phyloP scores from a whole-genome alignment of 2,888 invertebrate species.

The Neoitamus cyanurus region DNA sequence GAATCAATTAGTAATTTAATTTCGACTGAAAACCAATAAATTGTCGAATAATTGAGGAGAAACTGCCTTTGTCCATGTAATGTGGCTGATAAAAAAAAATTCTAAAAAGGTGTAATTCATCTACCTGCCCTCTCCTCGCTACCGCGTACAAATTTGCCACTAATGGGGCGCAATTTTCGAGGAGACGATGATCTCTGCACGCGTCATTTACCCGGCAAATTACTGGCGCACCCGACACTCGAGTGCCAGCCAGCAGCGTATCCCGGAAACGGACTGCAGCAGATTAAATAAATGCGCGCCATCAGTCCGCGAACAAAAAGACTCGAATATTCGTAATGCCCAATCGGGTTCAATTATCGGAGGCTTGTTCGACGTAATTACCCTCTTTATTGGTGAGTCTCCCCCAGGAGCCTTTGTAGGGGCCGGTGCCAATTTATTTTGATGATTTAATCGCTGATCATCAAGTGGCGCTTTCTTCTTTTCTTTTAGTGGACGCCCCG shows the following conservation, averaged over 20 bases:
- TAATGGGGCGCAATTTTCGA: not conserved
- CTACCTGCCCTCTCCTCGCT: not conserved
- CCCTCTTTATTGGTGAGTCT: not conserved
- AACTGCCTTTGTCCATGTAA: not conserved
- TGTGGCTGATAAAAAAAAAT: not conserved
- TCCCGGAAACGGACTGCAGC: not conserved
- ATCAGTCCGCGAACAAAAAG: not conserved
- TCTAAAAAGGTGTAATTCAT: not conserved
- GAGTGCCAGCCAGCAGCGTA: not conserved
- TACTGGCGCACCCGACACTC: not conserved
- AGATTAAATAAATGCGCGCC: not conserved
- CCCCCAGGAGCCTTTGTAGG: not conserved
- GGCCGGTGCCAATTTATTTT: slow-evolving; percentile 2
- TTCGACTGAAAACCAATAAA: not conserved
- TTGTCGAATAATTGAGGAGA: not conserved
- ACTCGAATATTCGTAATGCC: not conserved
- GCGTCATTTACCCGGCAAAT: not conserved
- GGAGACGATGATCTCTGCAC: not conserved
- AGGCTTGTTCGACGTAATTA: slow-evolving; percentile 6
- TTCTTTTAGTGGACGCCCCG: not conserved
- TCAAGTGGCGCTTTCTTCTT: slow-evolving; percentile 40
- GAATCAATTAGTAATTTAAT: too few species aligned
- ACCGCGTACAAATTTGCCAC: not conserved
- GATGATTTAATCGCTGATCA: slow-evolving; percentile 28
- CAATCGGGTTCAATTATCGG: not conserved